Evolutionary conservation across 92 coral and sea anemone species (phyloP), one percentile per base, ranked within the genome.

Genomic region (Palythoa grandiflora): DNA sequence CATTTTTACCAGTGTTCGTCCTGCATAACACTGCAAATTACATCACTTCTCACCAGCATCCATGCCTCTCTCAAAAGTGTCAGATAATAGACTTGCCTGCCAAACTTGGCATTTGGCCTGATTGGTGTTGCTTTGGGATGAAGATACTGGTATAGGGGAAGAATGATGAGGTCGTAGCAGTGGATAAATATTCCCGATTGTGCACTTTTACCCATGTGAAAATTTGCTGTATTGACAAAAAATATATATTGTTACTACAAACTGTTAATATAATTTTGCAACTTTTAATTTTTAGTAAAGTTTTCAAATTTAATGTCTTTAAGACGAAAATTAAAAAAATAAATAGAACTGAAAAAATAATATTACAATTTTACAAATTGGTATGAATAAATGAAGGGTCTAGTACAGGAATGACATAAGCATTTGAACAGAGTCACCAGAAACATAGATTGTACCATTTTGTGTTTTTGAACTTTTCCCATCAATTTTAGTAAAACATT

Each of bases 51-150:
- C 28, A 28, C 28, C 28, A 28, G 28, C 40, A 36, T 39, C 92
- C 92, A 89, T 6, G 68, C 92, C 68, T 89, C 92, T 21, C 92
- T 54, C 57, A 89, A 38, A 7, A 84, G 78, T 15, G 54, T 89
- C 6, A 89, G 85, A 51, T 89, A 89, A 57, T 51, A 89, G 2
- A 68, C 66, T 50, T 59, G 88, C 65, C 92, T 57, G 17, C 92
- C 92, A 89, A 89, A 89, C 44, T 75, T 79, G 73, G 75, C 39
- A 61, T 89, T 89, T 75, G 89, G 89, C 40, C 85, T 89, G 55
- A 88, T 80, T 38, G 87, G 87, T 5, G 91, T 88, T 6, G 91
- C 88, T 68, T 83, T 80, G 36, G 87, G 81, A 59, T 87, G 89
- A 36, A 87, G 91, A 20, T 14, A 88, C 21, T 73, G 37, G 37